These are phyloP conservation scores for Antheraea yamamai DNA, from an alignment of 2,888 invertebrate species.

Conservation along the genomic window DNA sequence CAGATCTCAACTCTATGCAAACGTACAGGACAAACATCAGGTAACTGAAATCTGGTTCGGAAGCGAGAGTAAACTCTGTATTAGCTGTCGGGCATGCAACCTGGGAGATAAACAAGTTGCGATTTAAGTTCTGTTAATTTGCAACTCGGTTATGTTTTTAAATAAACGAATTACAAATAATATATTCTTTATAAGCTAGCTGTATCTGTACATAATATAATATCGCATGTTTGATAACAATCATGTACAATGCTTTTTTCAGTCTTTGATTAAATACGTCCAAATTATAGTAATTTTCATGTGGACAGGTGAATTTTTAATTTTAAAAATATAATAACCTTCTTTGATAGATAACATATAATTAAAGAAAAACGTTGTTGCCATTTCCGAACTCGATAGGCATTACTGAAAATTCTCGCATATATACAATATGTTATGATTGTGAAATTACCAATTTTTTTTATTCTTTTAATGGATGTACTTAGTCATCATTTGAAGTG, in stretches of 20 bases:
- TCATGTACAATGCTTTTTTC: not conserved
- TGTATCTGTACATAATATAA: constrained; percentile 6
- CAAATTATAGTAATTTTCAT: not conserved
- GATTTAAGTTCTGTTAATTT: constrained; percentile 16
- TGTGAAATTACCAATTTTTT: not conserved
- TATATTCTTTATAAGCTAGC: not conserved
- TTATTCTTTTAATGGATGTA: not conserved
- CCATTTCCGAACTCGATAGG: not conserved
- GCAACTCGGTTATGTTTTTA: constrained; percentile 19
- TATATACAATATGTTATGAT: no score
- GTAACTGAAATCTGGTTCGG: constrained; percentile 29
- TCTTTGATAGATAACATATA: no score
- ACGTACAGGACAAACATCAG: constrained; percentile 26
- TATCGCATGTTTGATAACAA: not conserved
- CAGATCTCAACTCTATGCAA: not conserved
- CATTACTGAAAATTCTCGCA: no score
- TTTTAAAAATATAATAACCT: no score
- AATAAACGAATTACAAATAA: constrained; percentile 1
- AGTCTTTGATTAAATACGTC: not conserved
- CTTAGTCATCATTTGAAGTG: no score
- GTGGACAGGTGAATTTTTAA: not conserved
- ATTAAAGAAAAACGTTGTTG: no score
- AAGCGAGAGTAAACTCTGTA: constrained; percentile 34
- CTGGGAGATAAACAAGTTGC: constrained; percentile 33
- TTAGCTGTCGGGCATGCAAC: constrained; percentile 35